phyloP scores from a whole-genome alignment of 2,113 vertebrate species.

The Phalacrocorax aristotelis region DNA sequence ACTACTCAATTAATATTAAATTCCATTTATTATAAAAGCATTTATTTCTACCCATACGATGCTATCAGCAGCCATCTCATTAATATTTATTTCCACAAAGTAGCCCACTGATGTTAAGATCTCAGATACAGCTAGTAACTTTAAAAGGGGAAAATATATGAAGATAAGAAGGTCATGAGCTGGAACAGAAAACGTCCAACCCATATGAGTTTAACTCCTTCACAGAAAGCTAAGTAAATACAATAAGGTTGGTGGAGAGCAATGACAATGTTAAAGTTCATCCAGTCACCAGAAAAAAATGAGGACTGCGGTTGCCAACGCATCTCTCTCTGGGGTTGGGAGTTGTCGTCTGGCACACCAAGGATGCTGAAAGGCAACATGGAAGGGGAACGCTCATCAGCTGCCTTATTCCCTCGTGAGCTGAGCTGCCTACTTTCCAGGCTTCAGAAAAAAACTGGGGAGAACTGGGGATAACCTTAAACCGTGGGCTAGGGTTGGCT shows the following conservation, averaged over 20 bases:
- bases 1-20: conserved; percentile 60
- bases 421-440: neutral
- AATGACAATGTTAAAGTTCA: neutral
- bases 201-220: neutral
- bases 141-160: conserved; percentile 3
- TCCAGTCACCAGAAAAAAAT: neutral
- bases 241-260: neutral
- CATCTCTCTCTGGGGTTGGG: neutral
- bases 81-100: conserved; percentile 70
- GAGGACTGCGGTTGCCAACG: neutral
- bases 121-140: neutral
- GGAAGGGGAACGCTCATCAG: neutral
- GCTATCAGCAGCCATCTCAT: conserved; percentile 56
- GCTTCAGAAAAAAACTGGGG: neutral
- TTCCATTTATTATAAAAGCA: conserved; percentile 53
- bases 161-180: conserved; percentile 20
- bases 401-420: neutral
- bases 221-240: neutral
- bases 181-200: conserved; percentile 20
- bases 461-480: neutral
- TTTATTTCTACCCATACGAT: conserved; percentile 47
- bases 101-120: conserved; percentile 19
- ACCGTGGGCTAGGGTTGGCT: neutral
- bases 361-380: neutral
- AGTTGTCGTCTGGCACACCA: neutral